Conservation (phyloP, 2,797 vertebrate genomes). For the Eleutherodactylus coqui region DNA sequence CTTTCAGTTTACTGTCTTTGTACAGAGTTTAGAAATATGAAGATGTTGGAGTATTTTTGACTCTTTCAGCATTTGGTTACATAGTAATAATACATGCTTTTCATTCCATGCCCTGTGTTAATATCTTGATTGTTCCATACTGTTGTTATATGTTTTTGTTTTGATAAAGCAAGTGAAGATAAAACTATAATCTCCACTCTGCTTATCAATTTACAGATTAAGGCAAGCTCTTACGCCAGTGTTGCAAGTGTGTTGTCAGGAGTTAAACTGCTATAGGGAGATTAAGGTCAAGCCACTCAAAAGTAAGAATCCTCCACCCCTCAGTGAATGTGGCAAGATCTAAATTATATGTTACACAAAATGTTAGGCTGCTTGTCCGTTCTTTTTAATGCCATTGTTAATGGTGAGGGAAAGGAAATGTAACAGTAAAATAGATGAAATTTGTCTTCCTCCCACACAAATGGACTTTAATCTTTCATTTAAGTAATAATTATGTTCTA, state of each 20-base stretch:
- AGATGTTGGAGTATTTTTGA: background rate
- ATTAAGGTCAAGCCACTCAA: constrained; percentile 59
- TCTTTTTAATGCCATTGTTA: constrained; percentile 37
- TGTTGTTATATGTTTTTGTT: constrained; percentile 43
- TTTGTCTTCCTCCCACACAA: constrained; percentile 50
- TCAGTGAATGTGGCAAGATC: constrained; percentile 49
- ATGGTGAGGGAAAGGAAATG: constrained; percentile 25
- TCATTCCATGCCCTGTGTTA: background rate
- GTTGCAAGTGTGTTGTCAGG: constrained; percentile 36
- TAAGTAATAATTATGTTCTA: constrained; percentile 25
- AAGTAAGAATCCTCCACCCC: constrained; percentile 24
- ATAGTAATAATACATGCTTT: constrained; percentile 4
- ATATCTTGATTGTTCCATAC: constrained; percentile 48
- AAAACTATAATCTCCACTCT: constrained; percentile 52
- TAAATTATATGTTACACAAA: constrained; percentile 52
- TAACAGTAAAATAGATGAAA: constrained; percentile 49
- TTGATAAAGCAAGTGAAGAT: constrained; percentile 52
- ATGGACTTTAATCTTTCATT: constrained; percentile 56
- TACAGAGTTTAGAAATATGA: background rate
- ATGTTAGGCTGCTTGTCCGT: constrained; percentile 48
- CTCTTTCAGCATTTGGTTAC: background rate
- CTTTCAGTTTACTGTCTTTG: background rate
- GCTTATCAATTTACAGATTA: constrained; percentile 59
- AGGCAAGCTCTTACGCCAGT: constrained; percentile 31
- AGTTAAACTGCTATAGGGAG: constrained; percentile 53